Base-by-base conservation (phyloP, 2,113 vertebrate species). In the Indicator maculatus region DNA sequence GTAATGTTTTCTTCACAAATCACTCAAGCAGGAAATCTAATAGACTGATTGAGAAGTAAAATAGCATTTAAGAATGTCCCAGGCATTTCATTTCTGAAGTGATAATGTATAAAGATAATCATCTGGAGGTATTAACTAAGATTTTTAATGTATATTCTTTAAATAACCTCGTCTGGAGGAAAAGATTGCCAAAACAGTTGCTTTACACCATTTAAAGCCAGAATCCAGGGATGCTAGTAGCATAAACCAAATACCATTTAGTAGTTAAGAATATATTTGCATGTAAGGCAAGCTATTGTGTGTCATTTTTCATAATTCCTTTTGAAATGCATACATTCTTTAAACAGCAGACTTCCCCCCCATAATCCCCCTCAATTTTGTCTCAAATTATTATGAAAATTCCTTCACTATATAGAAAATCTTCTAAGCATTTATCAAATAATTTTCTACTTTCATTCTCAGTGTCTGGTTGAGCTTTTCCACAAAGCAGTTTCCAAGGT, bases 11-110 rank as follows among this genome's bases (percentile, higher is more conserved):
- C 97, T 96, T 97, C 95, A 86, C 93, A 97, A 97, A 96, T 97
- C 97, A 98, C 95, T 98, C 98, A 98, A 97, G 97, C 97, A 98
- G 96, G 86, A 97, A 98, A 98, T 98, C 93, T 97, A 98, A 98
- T 98, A 98, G 97, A 96, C 96, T 95, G 96, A 96, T 97, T 97
- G 96, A 97, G 95, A 96, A 97, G 95, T 96, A 97, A 98, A 97
- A 97, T 94, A 98, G 76, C 95, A 97, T 97, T 97, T 98, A 97
- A 96, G 90, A 97, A 97, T 95, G 96, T 96, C 93, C 96, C 88
- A 94, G 92, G 45, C 89, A 81, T 96, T 97, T 96, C 18, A 90
- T 96, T 95, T 96, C 89, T 95, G 91, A 90, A 73, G 86, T 65
- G 50, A 60, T 72, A 82, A 89, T 47, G 4, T 64, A 64, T 71